Evolutionary conservation across 2,113 vertebrate genomes (phyloP).

Genomic region (Onychostruthus taczanowskii): DNA sequence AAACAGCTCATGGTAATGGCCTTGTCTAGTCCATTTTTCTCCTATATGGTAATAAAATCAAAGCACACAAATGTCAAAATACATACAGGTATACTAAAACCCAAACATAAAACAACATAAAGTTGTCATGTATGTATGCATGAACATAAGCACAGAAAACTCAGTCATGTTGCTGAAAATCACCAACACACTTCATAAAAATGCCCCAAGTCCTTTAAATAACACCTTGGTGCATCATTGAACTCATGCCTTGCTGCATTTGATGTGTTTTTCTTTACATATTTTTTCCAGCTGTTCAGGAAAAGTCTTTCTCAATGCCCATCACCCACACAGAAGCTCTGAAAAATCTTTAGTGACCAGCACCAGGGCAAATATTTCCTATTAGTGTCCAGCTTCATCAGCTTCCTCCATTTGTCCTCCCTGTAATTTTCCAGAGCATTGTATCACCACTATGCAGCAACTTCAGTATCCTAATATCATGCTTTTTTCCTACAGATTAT

Average conservation of each 20-base stretch:
- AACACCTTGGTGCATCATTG: rapidly evolving
- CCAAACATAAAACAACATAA: neutral
- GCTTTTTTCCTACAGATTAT: neutral
- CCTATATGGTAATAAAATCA: neutral
- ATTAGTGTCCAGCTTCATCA: neutral
- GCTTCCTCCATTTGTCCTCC: neutral
- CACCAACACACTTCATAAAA: neutral
- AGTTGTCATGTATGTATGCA: neutral
- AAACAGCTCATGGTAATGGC: neutral
- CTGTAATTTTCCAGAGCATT: neutral
- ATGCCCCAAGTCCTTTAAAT: neutral
- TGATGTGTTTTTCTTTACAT: neutral
- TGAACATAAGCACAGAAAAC: neutral
- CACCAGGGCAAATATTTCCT: neutral
- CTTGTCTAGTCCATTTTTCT: neutral
- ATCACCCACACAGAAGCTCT: neutral
- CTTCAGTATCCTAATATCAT: neutral
- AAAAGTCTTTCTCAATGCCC: neutral
- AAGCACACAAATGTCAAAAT: neutral
- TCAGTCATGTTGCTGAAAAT: neutral
- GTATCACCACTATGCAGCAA: neutral
- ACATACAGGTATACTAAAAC: neutral
- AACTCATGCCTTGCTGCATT: neutral
- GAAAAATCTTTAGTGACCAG: neutral
- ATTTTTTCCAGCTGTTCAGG: neutral